Evolutionary conservation across 2,113 vertebrate species (phyloP).

Genomic region (Halichoerus grypus): DNA sequence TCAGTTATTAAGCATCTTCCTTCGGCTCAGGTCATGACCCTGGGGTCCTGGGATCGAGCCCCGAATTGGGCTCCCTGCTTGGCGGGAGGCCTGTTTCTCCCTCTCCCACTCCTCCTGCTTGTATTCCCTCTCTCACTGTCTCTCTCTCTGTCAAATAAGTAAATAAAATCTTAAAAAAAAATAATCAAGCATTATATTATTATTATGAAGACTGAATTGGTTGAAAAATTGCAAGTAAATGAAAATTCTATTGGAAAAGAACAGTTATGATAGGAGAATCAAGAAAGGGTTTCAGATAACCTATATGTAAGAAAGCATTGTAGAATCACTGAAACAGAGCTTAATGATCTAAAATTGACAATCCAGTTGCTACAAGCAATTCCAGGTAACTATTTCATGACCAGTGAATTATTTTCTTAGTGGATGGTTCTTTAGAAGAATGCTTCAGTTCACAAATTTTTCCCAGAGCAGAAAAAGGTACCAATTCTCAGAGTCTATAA

Average conservation of each 20-base stretch:
- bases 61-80: no score
- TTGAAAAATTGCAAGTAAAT: conserved; percentile 1
- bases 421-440: neutral
- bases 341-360: conserved; percentile 1
- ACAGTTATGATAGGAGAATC: neutral
- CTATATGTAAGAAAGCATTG: neutral
- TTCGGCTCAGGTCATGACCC: no score
- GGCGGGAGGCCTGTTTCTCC: no score
- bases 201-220: neutral
- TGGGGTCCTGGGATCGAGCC: no score
- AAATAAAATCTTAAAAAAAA: neutral
- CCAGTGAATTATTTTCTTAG: neutral
- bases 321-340: neutral
- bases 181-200: neutral
- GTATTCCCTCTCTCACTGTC: no score
- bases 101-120: no score
- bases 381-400: neutral
- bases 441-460: neutral
- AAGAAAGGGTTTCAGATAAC: neutral
- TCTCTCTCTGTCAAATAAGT: no score
- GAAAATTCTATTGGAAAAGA: neutral
- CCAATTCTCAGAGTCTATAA: neutral
- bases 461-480: neutral
- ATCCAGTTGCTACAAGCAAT: neutral
- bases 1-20: no score